Percentiles rank a stretch among this genome's conserved stretches.
Evolutionary conservation across 1,140 invertebrate species (phyloP).

Genomic region (Choristoneura fumiferana): DNA sequence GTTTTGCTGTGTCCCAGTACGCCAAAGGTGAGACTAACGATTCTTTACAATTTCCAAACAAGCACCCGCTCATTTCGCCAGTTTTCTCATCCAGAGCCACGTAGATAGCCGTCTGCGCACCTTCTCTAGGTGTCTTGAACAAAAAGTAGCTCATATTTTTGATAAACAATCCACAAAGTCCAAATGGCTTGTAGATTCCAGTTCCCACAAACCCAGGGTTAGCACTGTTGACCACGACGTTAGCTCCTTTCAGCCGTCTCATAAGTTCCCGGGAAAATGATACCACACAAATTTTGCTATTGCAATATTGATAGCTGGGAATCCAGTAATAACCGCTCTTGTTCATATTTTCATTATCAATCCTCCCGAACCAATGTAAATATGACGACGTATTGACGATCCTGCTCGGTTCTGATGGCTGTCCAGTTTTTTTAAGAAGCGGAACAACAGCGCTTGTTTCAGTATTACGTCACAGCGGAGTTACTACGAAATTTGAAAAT

Average conservation of each 20-base stretch:
- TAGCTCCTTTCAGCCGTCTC: constrained; percentile 70
- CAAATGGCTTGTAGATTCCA: constrained; percentile 75
- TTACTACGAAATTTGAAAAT: too few species aligned
- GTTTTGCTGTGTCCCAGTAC: constrained; percentile 9
- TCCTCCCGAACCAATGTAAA: constrained; percentile 70
- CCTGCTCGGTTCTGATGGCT: too few species aligned
- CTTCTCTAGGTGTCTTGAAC: constrained; percentile 50
- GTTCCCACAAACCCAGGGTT: constrained; percentile 89
- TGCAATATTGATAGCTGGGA: too few species aligned
- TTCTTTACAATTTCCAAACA: constrained; percentile 50
- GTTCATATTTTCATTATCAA: constrained; percentile 84
- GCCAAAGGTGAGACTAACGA: constrained; percentile 24
- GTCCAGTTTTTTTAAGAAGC: constrained; percentile 74
- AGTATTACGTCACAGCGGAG: too few species aligned
- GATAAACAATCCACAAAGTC: not conserved
- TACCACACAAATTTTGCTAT: too few species aligned
- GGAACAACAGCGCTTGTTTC: constrained; percentile 77
- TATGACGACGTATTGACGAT: constrained; percentile 52
- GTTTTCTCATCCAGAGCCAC: too few species aligned
- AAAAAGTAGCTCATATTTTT: not conserved
- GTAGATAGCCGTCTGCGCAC: constrained; percentile 55
- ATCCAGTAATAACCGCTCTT: too few species aligned
- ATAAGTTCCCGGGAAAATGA: constrained; percentile 82
- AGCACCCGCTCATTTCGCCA: constrained; percentile 54
- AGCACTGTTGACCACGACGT: constrained; percentile 83